A percentile compares a stretch with the other conserved stretches of the same genome.
Conservation (phyloP, 2,797 vertebrate genomes). For the Etheostoma nigrum region DNA sequence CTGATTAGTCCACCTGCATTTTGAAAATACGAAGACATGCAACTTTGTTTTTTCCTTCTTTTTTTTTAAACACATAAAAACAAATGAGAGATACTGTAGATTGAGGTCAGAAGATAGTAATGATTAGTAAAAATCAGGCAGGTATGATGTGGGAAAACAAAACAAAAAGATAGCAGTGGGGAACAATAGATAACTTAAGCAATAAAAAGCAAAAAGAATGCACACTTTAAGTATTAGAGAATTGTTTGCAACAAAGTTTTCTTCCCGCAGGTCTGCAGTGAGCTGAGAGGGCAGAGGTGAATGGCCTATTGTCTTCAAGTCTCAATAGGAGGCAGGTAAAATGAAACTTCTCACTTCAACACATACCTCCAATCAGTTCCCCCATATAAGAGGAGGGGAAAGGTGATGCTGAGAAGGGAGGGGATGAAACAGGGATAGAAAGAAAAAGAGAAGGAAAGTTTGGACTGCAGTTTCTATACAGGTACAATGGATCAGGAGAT, state of each 20-base stretch:
- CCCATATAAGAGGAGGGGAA: constrained; percentile 42
- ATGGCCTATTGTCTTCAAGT: constrained; percentile 66
- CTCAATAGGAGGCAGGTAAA: constrained; percentile 67
- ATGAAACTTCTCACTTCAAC: constrained; percentile 59
- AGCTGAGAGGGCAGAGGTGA: constrained; percentile 52
- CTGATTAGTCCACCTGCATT: constrained; percentile 21
- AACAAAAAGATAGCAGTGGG: constrained; percentile 41
- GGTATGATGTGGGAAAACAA: constrained; percentile 41
- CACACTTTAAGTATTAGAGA: constrained; percentile 37
- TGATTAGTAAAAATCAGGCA: constrained; percentile 58
- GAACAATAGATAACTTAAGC: constrained; percentile 63
- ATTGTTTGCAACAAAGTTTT: constrained; percentile 55
- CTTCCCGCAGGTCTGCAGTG: constrained; percentile 39
- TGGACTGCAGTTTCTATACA: constrained; percentile 29
- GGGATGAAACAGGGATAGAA: constrained; percentile 42
- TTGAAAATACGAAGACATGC: constrained; percentile 21
- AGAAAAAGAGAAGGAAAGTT: constrained; percentile 24
- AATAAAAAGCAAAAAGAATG: constrained; percentile 62
- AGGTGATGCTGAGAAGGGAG: constrained; percentile 56
- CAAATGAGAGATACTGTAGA: constrained; percentile 19
- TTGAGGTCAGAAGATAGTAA: constrained; percentile 25
- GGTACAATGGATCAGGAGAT: constrained; percentile 18
- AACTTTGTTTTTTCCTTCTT: not conserved
- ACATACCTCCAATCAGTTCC: constrained; percentile 49
- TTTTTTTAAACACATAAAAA: constrained; percentile 14